Evolutionary conservation across 2,113 vertebrate genomes (phyloP), one percentile per base, ranked within the genome.

Genomic region (Pseudorectes ferrugineus): DNA sequence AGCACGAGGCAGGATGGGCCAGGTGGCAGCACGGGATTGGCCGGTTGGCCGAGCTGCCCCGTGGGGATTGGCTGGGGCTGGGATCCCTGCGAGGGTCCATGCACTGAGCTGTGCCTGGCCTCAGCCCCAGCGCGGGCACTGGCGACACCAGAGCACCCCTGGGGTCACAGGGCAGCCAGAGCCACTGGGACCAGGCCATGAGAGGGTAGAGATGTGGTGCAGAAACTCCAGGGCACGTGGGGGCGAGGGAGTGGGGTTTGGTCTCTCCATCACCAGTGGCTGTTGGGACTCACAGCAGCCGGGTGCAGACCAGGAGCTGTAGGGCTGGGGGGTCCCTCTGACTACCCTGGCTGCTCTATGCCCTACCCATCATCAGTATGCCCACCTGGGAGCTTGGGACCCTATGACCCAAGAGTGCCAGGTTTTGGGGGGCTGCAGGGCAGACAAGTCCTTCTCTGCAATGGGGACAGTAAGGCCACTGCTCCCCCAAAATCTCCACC

Each of bases 261-360:
- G 16, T 10, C 42, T 43, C 70, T 33, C 29, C 31, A 4, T 13
- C 2, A 1, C 7, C 42, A 4, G 33, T 0, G 3, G 35, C 52
- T 12, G 2, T 0, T 0, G 29, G 23, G 33, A 9, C 25, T 81
- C 45, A 11, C 0, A 0, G 52, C 45, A 48, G n/a, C 11, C 0
- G 0, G 12, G 9, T 1, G 2, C 40, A 58, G 26, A n/a, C 2
- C 40, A 12, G 36, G 45, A 42, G 33, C 57, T 36, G n/a, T 8
- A 3, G 55, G 38, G 23, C n/a, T 58, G 35, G 15, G 15, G 14
- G 17, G 14, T 24, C 21, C 14, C 33, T 48, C 33, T 2, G 1
- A 18, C 24, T n/a, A 24, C 46, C 38, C n/a, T 0, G 1, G 14
- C 52, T 21, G 9, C 21, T 59, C 63, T 4, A 0, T 43, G 26